Conservation (phyloP, 2,888 invertebrate species). For the Yponomeuta cagnagella region DNA sequence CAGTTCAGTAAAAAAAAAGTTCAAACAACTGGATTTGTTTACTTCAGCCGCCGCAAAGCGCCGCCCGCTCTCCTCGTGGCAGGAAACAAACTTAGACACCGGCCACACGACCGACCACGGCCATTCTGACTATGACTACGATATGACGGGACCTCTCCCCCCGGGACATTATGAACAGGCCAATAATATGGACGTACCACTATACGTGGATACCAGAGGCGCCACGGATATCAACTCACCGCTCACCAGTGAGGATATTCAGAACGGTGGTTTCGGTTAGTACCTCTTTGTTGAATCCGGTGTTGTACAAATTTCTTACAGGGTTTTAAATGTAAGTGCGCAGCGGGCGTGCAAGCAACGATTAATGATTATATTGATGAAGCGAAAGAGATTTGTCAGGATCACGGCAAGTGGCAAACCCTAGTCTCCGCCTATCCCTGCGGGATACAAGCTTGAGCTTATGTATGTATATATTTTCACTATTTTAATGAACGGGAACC, state of each 20-base stretch:
- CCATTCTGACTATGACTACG: slow-evolving; percentile 58
- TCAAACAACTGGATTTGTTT: background rate
- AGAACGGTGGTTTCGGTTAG: slow-evolving; percentile 57
- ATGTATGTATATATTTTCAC: too few relatives aligned
- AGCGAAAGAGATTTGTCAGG: too few relatives aligned
- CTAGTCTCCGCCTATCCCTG: too few relatives aligned
- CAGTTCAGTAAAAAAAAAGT: background rate
- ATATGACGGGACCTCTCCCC: slow-evolving; percentile 36
- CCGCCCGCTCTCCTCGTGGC: slow-evolving; percentile 84
- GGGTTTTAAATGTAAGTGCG: too few relatives aligned
- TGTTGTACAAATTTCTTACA: background rate
- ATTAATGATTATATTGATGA: too few relatives aligned
- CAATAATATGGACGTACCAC: slow-evolving; percentile 65
- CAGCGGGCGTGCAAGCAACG: too few relatives aligned
- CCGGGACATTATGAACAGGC: slow-evolving; percentile 18
- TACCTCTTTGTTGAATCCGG: slow-evolving; percentile 1
- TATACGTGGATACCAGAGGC: slow-evolving; percentile 82
- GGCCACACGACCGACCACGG: slow-evolving; percentile 85
- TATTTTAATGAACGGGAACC: too few relatives aligned
- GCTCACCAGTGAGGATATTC: slow-evolving; percentile 59
- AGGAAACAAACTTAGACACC: slow-evolving; percentile 93
- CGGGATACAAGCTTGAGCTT: too few relatives aligned
- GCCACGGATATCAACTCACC: slow-evolving; percentile 52
- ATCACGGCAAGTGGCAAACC: too few relatives aligned
- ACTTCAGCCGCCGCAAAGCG: slow-evolving; percentile 26